Conservation (phyloP, 92 coral and sea anemone species). For the Heteractis magnifica region DNA sequence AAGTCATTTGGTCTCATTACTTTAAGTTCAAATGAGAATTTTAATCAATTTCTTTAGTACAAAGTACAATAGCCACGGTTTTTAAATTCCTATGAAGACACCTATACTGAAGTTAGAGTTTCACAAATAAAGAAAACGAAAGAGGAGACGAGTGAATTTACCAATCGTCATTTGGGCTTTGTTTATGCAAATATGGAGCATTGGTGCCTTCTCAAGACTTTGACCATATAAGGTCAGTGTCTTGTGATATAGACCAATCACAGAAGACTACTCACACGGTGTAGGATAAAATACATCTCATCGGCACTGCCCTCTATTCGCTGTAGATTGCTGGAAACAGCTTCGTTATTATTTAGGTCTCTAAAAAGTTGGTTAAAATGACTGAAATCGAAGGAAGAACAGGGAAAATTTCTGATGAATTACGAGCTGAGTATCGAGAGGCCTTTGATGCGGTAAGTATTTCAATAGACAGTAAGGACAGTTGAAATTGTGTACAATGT, state of each 20-base stretch:
- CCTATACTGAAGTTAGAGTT: neutral
- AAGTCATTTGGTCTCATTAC: neutral
- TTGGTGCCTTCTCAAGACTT: neutral
- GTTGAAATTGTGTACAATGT: neutral
- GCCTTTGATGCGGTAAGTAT: constrained; percentile 40
- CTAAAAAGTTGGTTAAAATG: constrained; percentile 21
- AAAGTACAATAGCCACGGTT: neutral
- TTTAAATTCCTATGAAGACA: neutral
- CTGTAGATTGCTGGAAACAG: neutral
- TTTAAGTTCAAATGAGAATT: neutral
- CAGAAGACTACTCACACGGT: neutral
- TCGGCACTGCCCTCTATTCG: constrained; percentile 56
- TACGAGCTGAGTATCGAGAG: constrained; percentile 35
- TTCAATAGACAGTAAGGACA: neutral
- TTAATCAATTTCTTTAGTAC: neutral
- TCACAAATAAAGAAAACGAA: neutral
- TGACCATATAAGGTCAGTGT: constrained; percentile 28
- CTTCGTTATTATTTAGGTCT: neutral
- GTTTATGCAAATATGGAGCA: constrained; percentile 14
- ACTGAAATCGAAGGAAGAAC: constrained; percentile 34
- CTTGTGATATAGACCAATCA: constrained; percentile 34
- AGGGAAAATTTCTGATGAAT: constrained; percentile 34
- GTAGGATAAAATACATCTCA: neutral
- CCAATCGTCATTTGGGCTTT: neutral
- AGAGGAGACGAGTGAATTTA: constrained; percentile 1